Base-by-base conservation (phyloP, 2,113 vertebrate genomes). In the Scomber colias region DNA sequence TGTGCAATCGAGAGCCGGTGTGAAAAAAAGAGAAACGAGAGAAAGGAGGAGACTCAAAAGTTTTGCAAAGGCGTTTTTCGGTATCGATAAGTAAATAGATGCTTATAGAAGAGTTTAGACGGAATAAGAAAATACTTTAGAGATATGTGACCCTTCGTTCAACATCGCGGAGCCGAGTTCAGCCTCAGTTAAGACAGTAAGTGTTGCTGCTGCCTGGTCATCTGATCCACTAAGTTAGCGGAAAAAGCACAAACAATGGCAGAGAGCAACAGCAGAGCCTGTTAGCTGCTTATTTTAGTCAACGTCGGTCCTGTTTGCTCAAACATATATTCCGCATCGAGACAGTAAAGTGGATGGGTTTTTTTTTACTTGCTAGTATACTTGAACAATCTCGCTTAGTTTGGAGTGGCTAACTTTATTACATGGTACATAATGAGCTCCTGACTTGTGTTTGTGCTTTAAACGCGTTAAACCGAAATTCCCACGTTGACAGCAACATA, bases 201-300 rank as follows among this genome's bases (percentile, higher is more conserved):
- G 92, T 92, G 85, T 86, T 70, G 61, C 72, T 85, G 21, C 48
- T 27, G 24, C 24, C 24, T 73, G 87, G 81, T 92, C 85, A 87
- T 90, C 85, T 91, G 85, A 89, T 67, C 83, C 68, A 71, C 14
- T 14, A 40, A 40, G 35, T 40, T 30, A 89, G 78, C 87, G 86
- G 91, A 90, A 92, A 86, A 70, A 88, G 77, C 70, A 65, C 63
- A 73, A 89, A 91, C 90, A 93, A 91, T 91, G 86, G 88, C 79
- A 74, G 77, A 77, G 54, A 82, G 1, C 51, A 11, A 59, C 54
- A 84, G 44, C 54, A 48, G 45, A 61, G 65, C 61, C 55, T 13
- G 30, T 48, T 40, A 68, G 57, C 71, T 21, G 4, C 46, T 35
- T 15, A 1, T 21, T 51, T 27, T 10, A 3, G 3, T 31, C 30